Evolutionary conservation across 2,113 vertebrate species (phyloP).

Genomic region (Chaetura pelagica): DNA sequence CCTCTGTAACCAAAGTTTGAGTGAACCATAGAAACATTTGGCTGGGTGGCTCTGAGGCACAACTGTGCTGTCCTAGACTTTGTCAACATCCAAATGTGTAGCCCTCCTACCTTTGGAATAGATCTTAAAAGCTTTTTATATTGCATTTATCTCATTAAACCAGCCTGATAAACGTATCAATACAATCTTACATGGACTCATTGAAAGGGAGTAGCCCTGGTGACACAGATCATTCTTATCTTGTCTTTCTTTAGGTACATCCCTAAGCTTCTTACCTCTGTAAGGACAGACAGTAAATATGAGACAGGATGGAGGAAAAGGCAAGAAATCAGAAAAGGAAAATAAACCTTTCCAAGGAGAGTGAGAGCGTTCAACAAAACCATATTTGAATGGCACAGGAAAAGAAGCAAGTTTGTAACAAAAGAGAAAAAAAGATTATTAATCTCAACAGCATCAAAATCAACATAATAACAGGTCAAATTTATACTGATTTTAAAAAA

Average conservation of each 20-base stretch:
- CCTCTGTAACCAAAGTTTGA: not conserved
- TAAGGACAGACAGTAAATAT: not conserved
- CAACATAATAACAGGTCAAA: not conserved
- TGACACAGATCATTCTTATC: not conserved
- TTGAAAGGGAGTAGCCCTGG: not conserved
- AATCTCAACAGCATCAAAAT: not conserved
- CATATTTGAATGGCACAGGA: not conserved
- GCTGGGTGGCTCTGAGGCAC: not conserved
- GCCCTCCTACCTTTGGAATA: not conserved
- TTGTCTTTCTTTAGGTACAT: constrained; percentile 27
- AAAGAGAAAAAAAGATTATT: not conserved
- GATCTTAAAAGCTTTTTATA: not conserved
- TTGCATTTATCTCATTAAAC: not conserved
- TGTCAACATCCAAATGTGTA: not conserved
- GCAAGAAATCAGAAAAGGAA: not conserved
- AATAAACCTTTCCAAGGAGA: not conserved
- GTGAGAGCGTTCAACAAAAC: not conserved
- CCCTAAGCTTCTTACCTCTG: not conserved
- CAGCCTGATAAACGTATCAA: not conserved
- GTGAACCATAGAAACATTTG: not conserved
- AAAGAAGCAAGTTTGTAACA: not conserved
- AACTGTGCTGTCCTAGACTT: not conserved
- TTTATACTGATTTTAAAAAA: not conserved
- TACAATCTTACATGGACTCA: not conserved
- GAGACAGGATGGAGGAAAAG: not conserved